Evolutionary conservation across 2,113 vertebrate species (phyloP).

Genomic region (Erythrocercus mccallii): DNA sequence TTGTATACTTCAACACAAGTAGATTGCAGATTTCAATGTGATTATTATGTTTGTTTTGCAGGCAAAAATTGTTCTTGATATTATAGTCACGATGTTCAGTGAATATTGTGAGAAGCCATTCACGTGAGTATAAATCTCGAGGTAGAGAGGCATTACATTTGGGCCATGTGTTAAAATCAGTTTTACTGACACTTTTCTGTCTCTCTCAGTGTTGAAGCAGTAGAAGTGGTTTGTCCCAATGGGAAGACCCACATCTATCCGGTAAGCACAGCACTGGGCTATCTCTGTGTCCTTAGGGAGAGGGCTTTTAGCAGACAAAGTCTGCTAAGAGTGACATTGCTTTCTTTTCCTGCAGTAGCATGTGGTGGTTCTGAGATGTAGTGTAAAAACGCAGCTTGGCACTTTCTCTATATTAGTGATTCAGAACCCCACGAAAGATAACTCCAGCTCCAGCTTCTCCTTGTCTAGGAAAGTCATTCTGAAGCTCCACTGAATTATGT

Average conservation of each 20-base stretch:
- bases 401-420: background rate
- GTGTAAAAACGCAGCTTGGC: background rate
- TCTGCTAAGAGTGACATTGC: background rate
- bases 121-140: constrained; percentile 80
- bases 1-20: background rate
- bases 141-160: background rate
- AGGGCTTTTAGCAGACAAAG: background rate
- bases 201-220: constrained; percentile 84
- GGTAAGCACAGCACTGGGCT: constrained; percentile 60
- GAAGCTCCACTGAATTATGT: background rate
- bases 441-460: background rate
- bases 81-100: constrained; percentile 94
- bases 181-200: background rate
- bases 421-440: background rate
- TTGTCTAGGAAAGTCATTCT: background rate
- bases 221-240: constrained; percentile 87
- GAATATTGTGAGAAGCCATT: constrained; percentile 93
- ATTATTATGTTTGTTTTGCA: constrained; percentile 60
- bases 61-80: constrained; percentile 95
- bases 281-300: background rate
- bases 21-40: background rate
- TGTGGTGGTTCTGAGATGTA: background rate
- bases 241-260: constrained; percentile 84
- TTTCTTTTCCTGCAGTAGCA: background rate
- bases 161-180: background rate